A percentile compares a stretch with the other conserved stretches of the same genome.
Evolutionary conservation across 2,888 invertebrate genomes (phyloP).

Genomic region (Athalia cordata): DNA sequence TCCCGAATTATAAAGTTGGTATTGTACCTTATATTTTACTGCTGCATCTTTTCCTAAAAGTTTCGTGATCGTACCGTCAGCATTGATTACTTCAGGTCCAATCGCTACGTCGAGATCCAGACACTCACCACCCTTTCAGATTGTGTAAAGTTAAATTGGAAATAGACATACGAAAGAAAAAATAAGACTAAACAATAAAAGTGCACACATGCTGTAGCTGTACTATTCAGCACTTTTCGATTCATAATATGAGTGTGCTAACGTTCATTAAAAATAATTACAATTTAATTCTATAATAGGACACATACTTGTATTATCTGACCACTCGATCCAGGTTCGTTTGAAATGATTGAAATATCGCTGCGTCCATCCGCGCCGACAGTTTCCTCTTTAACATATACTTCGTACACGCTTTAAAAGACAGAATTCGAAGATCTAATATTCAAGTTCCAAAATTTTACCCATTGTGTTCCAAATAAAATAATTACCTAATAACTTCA

Average conservation of each 20-base stretch:
- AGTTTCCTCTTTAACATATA: conserved; percentile 67
- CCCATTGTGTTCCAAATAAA: background rate
- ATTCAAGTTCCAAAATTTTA: background rate
- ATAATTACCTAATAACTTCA: conserved; percentile 64
- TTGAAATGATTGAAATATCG: conserved; percentile 53
- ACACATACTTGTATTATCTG: conserved; percentile 62
- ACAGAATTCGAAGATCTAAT: background rate
- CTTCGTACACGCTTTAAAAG: conserved; percentile 65
- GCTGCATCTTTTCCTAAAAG: conserved; percentile 59
- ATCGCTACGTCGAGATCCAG: conserved; percentile 61
- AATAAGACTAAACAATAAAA: background rate
- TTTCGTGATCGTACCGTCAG: conserved; percentile 58
- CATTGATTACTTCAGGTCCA: conserved; percentile 60
- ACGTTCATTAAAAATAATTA: too few relatives aligned
- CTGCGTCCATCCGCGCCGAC: conserved; percentile 52
- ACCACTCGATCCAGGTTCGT: conserved; percentile 53
- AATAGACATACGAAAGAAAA: background rate
- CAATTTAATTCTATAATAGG: background rate
- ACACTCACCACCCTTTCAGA: conserved; percentile 49
- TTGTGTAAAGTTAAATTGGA: background rate
- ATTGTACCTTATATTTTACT: conserved; percentile 58
- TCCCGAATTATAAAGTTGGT: background rate
- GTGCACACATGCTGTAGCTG: background rate
- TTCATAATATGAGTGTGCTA: background rate
- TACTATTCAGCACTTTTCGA: background rate